Conservation (phyloP, 92 coral and sea anemone species). For the Umimayanthus chanpuru region DNA sequence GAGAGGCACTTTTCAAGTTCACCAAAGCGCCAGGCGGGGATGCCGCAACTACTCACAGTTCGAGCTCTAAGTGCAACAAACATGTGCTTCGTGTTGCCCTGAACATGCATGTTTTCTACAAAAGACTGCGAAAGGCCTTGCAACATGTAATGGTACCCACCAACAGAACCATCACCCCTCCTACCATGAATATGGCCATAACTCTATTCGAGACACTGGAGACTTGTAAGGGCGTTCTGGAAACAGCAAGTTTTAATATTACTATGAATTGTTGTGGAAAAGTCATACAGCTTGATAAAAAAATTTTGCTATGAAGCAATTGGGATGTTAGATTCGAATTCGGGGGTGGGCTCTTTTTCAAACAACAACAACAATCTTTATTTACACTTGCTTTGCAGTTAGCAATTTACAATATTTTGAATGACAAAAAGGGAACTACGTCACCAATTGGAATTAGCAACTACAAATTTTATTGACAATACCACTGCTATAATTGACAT, state of each 20-base stretch:
- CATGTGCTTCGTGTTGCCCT: conserved; percentile 45
- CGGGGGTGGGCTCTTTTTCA: too few relatives aligned
- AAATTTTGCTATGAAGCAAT: too few relatives aligned
- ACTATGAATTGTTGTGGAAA: too few relatives aligned
- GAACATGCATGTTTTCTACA: conserved; percentile 56
- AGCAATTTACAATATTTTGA: too few relatives aligned
- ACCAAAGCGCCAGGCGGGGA: conserved; percentile 52
- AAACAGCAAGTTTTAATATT: conserved; percentile 56
- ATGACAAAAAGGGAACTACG: too few relatives aligned
- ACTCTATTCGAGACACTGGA: conserved; percentile 52
- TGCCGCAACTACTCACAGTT: neutral
- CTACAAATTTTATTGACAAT: too few relatives aligned
- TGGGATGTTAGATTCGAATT: too few relatives aligned
- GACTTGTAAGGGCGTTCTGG: conserved; percentile 63
- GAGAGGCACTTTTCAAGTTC: conserved; percentile 60
- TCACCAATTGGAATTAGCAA: too few relatives aligned
- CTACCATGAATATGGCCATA: conserved; percentile 60
- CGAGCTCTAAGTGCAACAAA: conserved; percentile 21
- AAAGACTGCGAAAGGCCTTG: conserved; percentile 46
- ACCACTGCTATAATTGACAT: too few relatives aligned
- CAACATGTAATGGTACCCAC: conserved; percentile 31
- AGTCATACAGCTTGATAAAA: too few relatives aligned
- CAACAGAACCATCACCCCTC: neutral
- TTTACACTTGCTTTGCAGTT: too few relatives aligned
- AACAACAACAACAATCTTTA: too few relatives aligned